phyloP scores from a whole-genome alignment of 2,113 vertebrate species.

The Amia ocellicauda region DNA sequence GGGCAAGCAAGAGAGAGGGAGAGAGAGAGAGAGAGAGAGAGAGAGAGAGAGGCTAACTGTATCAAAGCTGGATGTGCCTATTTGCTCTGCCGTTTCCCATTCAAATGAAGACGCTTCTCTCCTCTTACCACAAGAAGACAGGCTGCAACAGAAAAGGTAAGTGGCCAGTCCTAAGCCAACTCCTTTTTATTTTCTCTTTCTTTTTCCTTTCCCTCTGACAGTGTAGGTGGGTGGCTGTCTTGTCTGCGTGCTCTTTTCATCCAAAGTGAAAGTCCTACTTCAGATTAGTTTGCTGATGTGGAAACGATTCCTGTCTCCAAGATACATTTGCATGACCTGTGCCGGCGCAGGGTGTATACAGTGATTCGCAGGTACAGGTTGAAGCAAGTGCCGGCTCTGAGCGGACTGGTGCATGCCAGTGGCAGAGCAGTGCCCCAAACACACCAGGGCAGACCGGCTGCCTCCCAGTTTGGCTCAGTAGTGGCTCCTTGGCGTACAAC shows the following conservation, averaged over 20 bases:
- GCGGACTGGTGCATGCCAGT: background rate
- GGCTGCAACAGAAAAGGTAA: constrained; percentile 55
- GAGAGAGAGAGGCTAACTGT: constrained; percentile 50
- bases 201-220: constrained; percentile 12
- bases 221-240: constrained; percentile 21
- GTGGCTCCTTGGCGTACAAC: background rate
- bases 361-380: constrained; percentile 1
- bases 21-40: constrained; percentile 47
- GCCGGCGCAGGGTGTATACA: background rate
- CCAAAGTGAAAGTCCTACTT: background rate
- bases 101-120: constrained; percentile 62
- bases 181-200: too few relatives aligned
- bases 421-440: background rate
- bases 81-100: constrained; percentile 50
- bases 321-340: constrained; percentile 2
- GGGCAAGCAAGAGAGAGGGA: constrained; percentile 42
- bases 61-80: constrained; percentile 67
- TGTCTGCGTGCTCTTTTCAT: constrained; percentile 11
- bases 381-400: background rate
- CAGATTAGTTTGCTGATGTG: background rate
- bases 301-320: background rate
- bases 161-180: too few relatives aligned
- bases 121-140: constrained; percentile 53
- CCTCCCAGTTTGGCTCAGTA: too few relatives aligned
- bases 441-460: background rate